phyloP scores from a whole-genome alignment of 2,113 vertebrate species.

The Sphaerodactylus townsendi region DNA sequence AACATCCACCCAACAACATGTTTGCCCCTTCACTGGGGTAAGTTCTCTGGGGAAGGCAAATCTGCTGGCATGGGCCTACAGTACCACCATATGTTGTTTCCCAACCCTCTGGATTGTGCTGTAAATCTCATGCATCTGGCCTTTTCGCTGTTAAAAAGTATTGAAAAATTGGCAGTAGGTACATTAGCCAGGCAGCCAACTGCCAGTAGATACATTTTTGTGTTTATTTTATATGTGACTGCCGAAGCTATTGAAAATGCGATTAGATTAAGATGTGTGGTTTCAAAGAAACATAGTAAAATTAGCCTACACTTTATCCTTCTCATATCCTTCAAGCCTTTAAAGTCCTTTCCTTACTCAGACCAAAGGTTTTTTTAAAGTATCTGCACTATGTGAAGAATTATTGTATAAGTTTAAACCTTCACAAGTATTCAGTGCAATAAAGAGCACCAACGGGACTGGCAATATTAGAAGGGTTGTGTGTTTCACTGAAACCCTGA shows the following conservation, averaged over 20 bases:
- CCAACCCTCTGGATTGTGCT: no score
- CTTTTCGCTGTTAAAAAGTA: conserved; percentile 42
- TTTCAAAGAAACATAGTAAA: conserved; percentile 32
- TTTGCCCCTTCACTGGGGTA: no score
- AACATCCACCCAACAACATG: no score
- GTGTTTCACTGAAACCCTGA: conserved; percentile 18
- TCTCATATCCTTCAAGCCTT: not conserved
- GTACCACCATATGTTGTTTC: no score
- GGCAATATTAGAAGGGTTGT: conserved; percentile 14
- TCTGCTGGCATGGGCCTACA: no score
- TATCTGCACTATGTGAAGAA: conserved; percentile 16
- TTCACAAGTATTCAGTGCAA: not conserved
- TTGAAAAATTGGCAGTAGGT: conserved; percentile 31
- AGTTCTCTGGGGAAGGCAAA: no score
- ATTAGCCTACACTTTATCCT: conserved; percentile 16
- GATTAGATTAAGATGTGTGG: conserved; percentile 53
- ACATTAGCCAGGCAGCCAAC: conserved; percentile 28
- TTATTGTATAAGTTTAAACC: not conserved
- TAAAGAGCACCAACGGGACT: not conserved
- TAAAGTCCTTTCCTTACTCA: conserved; percentile 26
- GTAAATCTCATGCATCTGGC: conserved; percentile 1
- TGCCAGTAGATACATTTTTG: conserved; percentile 60
- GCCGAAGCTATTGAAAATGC: conserved; percentile 31
- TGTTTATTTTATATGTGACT: conserved; percentile 35
- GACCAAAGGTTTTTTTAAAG: not conserved